phyloP scores from a whole-genome alignment of 2,888 invertebrate species.

The Diplolepis rosae region DNA sequence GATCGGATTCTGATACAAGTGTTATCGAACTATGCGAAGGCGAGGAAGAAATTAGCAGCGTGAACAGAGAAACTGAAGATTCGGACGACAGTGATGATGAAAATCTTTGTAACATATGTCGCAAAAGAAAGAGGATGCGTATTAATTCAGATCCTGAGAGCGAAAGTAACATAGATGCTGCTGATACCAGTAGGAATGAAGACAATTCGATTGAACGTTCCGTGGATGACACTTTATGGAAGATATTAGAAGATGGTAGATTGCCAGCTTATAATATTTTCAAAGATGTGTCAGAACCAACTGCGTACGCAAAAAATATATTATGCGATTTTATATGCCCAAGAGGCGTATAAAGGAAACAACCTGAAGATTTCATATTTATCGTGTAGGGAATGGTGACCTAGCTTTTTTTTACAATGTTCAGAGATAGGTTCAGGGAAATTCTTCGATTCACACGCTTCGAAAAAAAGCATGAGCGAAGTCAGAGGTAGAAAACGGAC shows the following conservation, averaged over 20 bases:
- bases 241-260: constrained; percentile 35
- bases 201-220: not conserved
- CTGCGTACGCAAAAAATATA: constrained; percentile 33
- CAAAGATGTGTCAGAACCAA: constrained; percentile 44
- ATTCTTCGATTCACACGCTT: constrained; percentile 45
- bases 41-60: not conserved
- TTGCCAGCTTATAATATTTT: constrained; percentile 44
- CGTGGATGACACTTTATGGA: not conserved
- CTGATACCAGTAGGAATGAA: not conserved
- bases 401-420: constrained; percentile 45
- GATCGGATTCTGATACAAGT: not conserved
- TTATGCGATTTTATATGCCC: constrained; percentile 45
- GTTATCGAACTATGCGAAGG: too few species aligned
- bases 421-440: constrained; percentile 38
- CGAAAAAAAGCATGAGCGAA: constrained; percentile 47
- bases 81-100: not conserved
- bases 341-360: constrained; percentile 48
- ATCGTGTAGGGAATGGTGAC: constrained; percentile 49
- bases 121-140: too few species aligned
- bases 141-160: too few species aligned
- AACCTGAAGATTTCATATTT: constrained; percentile 43
- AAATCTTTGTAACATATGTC: too few species aligned
- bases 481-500: constrained; percentile 47
- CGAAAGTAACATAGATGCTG: not conserved
- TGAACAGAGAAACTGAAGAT: not conserved